Conservation (phyloP, 2,797 vertebrate species). For the Ambastaia sidthimunki region DNA sequence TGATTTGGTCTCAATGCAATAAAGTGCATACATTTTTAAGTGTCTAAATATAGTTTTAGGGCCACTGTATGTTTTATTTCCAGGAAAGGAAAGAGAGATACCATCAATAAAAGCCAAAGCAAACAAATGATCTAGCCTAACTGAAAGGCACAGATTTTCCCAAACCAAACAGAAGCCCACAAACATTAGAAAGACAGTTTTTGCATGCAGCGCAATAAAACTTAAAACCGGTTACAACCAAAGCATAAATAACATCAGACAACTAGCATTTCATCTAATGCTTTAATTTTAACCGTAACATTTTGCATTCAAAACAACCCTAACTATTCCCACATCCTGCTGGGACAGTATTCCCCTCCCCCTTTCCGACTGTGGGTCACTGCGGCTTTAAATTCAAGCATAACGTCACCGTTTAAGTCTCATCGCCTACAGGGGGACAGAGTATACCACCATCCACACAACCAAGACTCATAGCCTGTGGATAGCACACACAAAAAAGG, state of each 20-base stretch:
- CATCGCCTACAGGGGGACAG: constrained; percentile 18
- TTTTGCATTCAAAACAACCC: constrained; percentile 5
- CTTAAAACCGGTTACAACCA: background rate
- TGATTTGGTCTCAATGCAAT: no score
- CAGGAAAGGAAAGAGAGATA: no score
- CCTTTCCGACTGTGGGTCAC: constrained; percentile 49
- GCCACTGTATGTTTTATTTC: no score
- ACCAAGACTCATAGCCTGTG: constrained; percentile 18
- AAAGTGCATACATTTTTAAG: no score
- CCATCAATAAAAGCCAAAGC: background rate
- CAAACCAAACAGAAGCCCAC: background rate
- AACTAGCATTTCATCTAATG: background rate
- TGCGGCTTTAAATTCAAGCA: constrained; percentile 59
- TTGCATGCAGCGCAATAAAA: background rate
- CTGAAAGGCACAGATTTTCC: background rate
- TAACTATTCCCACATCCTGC: background rate
- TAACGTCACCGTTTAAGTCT: constrained; percentile 57
- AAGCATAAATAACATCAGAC: background rate
- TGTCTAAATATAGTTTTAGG: no score
- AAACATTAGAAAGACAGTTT: background rate
- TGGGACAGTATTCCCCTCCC: background rate
- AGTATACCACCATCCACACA: constrained; percentile 10
- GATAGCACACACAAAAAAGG: constrained; percentile 23
- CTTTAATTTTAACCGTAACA: background rate
- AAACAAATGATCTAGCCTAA: background rate